phyloP scores from a whole-genome alignment of 2,113 vertebrate genomes.

The Erythrolamprus reginae region DNA sequence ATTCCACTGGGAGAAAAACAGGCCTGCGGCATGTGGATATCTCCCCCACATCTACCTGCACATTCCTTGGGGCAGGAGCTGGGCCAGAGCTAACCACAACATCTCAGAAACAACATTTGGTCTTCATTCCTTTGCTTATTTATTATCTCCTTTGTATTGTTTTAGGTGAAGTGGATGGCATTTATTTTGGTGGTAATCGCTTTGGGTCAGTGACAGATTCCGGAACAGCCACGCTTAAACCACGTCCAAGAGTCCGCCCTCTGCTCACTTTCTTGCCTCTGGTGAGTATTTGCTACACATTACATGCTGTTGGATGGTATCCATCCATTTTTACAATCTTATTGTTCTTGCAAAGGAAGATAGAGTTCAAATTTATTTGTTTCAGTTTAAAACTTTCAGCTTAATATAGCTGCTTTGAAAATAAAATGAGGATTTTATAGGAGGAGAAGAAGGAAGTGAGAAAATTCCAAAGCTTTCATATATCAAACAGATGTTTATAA shows the following conservation, averaged over 20 bases:
- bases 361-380: not conserved
- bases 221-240: constrained; percentile 73
- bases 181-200: constrained; percentile 64
- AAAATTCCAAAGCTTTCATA: not conserved
- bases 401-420: not conserved
- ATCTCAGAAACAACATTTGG: fast-evolving
- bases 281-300: constrained; percentile 55
- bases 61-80: too few relatives aligned
- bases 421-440: not conserved
- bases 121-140: constrained; percentile 3
- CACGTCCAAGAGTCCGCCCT: constrained; percentile 71
- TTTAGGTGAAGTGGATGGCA: constrained; percentile 60
- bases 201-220: constrained; percentile 66
- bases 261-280: constrained; percentile 71
- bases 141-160: not conserved
- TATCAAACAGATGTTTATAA: not conserved
- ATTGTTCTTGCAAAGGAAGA: not conserved
- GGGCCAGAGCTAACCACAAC: too few relatives aligned
- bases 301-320: not conserved
- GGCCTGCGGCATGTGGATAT: too few relatives aligned
- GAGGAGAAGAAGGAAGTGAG: not conserved
- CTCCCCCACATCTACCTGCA: too few relatives aligned
- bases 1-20: too few relatives aligned
- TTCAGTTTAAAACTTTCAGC: not conserved
- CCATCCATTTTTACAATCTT: not conserved